Percentiles rank a stretch among this genome's conserved stretches.
phyloP scores from a whole-genome alignment of 1,140 invertebrate genomes.

The Mercenaria mercenaria region DNA sequence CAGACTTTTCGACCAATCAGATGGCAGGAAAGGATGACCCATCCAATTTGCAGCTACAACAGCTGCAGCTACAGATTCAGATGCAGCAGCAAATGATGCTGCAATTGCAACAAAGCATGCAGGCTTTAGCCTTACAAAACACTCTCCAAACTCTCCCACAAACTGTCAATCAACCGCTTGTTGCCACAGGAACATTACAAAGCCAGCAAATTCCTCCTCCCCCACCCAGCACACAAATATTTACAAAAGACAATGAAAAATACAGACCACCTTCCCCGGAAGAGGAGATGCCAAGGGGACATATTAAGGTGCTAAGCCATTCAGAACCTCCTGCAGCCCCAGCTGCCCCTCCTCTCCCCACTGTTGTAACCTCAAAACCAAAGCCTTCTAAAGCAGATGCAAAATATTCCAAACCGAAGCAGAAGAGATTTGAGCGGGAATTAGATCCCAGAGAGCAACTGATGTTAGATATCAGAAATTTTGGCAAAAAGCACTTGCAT shows the following conservation, averaged over 20 bases:
- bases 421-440: conserved; percentile 78
- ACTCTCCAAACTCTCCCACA: conserved; percentile 32
- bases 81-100: conserved; percentile 79
- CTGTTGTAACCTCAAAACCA: conserved; percentile 26
- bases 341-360: conserved; percentile 13
- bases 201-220: not conserved
- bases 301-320: not conserved
- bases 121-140: conserved; percentile 71
- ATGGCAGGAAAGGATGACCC: conserved; percentile 60
- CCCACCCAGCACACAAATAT: conserved; percentile 23
- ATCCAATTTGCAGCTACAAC: conserved; percentile 69
- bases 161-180: conserved; percentile 23
- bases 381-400: conserved; percentile 54
- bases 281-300: not conserved
- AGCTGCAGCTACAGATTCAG: conserved; percentile 75
- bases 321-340: conserved; percentile 2
- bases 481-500: conserved; percentile 88
- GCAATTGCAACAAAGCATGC: conserved; percentile 79
- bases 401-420: conserved; percentile 53
- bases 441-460: conserved; percentile 89
- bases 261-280: not conserved
- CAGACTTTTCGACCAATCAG: conserved; percentile 32
- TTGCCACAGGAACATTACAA: conserved; percentile 10
- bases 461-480: conserved; percentile 91
- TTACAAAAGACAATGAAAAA: conserved; percentile 31